These are phyloP conservation scores for Archocentrus centrarchus DNA, from an alignment of 2,113 vertebrate genomes.

Conservation along the genomic window DNA sequence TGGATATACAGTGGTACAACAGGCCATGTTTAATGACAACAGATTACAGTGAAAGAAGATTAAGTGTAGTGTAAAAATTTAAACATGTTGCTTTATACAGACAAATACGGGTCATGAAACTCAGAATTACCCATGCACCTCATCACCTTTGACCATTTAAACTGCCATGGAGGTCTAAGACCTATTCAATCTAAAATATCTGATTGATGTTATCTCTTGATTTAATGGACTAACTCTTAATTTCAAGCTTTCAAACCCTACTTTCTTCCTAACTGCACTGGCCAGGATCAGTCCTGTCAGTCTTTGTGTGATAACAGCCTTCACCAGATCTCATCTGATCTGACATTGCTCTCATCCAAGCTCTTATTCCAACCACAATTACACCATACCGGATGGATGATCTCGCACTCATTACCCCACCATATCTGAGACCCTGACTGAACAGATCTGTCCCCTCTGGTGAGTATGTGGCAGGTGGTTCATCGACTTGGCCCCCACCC, in stretches of 20 bases:
- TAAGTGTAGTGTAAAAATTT: background rate
- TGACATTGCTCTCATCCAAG: conserved; percentile 49
- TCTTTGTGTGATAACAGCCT: conserved; percentile 51
- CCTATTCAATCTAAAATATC: conserved; percentile 1
- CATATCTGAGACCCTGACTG: conserved; percentile 59
- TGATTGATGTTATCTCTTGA: conserved; percentile 28
- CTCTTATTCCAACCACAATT: conserved; percentile 53
- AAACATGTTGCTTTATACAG: conserved; percentile 10
- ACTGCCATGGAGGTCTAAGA: background rate
- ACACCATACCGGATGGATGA: conserved; percentile 61
- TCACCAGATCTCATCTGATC: conserved; percentile 61
- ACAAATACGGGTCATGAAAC: background rate
- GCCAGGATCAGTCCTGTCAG: conserved; percentile 4
- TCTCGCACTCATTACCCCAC: conserved; percentile 61
- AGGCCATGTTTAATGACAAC: conserved; percentile 15
- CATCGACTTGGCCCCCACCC: conserved; percentile 46
- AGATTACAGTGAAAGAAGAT: background rate
- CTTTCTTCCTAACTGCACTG: conserved; percentile 1
- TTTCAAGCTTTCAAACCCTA: conserved; percentile 30
- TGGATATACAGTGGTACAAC: conserved; percentile 25
- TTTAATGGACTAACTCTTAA: background rate
- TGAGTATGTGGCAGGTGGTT: conserved; percentile 71
- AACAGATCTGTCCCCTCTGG: conserved; percentile 59
- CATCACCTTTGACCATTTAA: conserved; percentile 8
- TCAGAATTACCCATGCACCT: background rate